Evolutionary conservation across 2,113 vertebrate genomes (phyloP).

Genomic region (Leptobrachium leishanense): DNA sequence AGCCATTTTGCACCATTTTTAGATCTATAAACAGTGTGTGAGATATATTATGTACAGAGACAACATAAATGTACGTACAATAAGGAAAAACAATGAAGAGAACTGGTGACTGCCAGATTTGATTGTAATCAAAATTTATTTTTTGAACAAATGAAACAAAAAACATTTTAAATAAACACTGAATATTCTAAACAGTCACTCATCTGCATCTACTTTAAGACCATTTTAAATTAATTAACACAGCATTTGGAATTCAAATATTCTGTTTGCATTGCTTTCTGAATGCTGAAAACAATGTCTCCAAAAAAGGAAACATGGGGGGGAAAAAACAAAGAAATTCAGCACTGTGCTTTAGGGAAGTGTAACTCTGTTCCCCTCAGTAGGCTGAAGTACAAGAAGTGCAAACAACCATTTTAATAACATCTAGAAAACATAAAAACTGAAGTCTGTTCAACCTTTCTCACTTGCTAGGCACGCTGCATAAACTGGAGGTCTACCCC

Average conservation of each 20-base stretch:
- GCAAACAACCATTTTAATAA: constrained; percentile 57
- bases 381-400: constrained; percentile 66
- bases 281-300: constrained; percentile 55
- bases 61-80: too few species aligned
- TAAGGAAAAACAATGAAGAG: too few species aligned
- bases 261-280: constrained; percentile 62
- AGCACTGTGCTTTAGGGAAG: constrained; percentile 61
- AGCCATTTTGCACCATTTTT: too few species aligned
- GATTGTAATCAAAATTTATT: constrained; percentile 77
- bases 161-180: constrained; percentile 75
- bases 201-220: constrained; percentile 52
- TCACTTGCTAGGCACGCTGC: constrained; percentile 63
- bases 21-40: too few species aligned
- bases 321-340: constrained; percentile 52
- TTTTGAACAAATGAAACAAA: constrained; percentile 66
- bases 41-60: too few species aligned
- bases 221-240: constrained; percentile 60
- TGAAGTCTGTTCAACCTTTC: constrained; percentile 70
- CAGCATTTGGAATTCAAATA: constrained; percentile 54
- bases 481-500: constrained; percentile 64
- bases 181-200: constrained; percentile 59
- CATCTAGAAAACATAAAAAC: constrained; percentile 60
- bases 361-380: constrained; percentile 58
- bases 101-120: constrained; percentile 19
- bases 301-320: constrained; percentile 33